Conservation (phyloP, 2,797 vertebrate species). For the Scomberomorus guttatus region DNA sequence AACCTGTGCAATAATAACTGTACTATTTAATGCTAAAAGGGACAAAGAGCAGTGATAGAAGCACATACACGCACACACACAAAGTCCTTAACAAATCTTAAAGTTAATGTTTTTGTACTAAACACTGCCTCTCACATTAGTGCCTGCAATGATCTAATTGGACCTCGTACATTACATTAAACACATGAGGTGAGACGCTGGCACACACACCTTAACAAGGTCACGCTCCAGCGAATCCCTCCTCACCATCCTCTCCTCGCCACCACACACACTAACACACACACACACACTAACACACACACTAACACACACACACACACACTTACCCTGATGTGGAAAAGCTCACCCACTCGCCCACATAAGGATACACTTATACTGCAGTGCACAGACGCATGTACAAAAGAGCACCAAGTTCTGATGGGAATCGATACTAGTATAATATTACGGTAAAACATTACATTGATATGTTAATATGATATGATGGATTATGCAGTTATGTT, state of each 20-base stretch:
- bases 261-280: neutral
- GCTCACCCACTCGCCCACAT: neutral
- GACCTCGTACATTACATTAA: conserved; percentile 52
- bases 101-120: conserved; percentile 21
- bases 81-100: neutral
- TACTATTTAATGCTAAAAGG: no score
- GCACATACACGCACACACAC: neutral
- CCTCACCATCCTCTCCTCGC: neutral
- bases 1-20: no score
- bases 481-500: conserved; percentile 50
- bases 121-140: conserved; percentile 46
- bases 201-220: conserved; percentile 42
- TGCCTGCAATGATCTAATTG: conserved; percentile 50
- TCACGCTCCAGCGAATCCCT: neutral
- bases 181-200: conserved; percentile 45
- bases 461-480: conserved; percentile 51
- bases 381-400: conserved; percentile 3
- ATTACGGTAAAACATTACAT: conserved; percentile 41
- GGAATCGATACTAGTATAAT: conserved; percentile 35
- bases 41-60: neutral
- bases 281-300: no score
- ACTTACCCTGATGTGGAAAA: conserved; percentile 5
- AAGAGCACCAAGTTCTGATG: neutral
- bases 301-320: neutral
- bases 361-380: neutral